Evolutionary conservation across 2,113 vertebrate genomes (phyloP).

Genomic region (Merops nubicus): DNA sequence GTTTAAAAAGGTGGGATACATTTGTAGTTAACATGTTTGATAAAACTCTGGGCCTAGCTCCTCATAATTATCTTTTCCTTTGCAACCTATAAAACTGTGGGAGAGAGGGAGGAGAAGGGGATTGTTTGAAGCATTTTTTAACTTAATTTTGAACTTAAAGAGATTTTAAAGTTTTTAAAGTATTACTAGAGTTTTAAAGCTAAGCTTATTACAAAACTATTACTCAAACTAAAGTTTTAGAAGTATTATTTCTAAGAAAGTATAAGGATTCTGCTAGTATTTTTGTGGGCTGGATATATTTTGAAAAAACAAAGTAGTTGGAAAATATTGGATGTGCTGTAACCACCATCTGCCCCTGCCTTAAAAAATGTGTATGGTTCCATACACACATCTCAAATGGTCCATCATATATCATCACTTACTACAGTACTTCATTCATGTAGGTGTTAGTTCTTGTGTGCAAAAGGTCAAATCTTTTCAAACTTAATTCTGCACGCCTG

Average conservation of each 20-base stretch:
- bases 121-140: background rate
- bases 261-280: constrained; percentile 1
- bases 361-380: constrained; percentile 52
- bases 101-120: background rate
- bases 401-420: constrained; percentile 69
- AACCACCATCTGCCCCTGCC: constrained; percentile 25
- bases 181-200: too few species aligned
- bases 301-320: constrained; percentile 55
- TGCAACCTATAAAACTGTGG: background rate
- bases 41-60: background rate
- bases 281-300: constrained; percentile 45
- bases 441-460: constrained; percentile 62
- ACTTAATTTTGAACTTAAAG: background rate
- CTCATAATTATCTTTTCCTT: background rate
- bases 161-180: background rate
- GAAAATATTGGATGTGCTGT: constrained; percentile 56
- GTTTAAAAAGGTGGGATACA: background rate
- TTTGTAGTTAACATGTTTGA: background rate
- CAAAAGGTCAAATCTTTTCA: constrained; percentile 57
- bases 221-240: too few species aligned
- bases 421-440: constrained; percentile 61
- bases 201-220: too few species aligned
- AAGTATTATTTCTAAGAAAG: background rate
- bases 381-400: constrained; percentile 36
- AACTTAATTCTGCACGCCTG: constrained; percentile 29